These are phyloP conservation scores for Alosa sapidissima DNA, from an alignment of 2,797 vertebrate species.

Conservation along the genomic window DNA sequence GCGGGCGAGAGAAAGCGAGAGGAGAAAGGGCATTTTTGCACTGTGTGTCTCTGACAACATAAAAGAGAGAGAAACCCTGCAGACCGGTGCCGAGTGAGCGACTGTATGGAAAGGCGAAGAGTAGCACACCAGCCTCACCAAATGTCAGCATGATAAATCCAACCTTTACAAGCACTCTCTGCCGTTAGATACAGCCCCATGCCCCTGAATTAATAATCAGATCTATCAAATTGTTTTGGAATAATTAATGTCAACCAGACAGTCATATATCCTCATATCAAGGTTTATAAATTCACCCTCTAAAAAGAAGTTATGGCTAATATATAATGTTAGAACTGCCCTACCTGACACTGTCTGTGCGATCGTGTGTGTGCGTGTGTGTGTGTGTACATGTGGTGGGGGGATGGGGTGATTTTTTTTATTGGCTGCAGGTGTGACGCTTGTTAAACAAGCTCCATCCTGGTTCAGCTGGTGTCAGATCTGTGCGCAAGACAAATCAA, in stretches of 20 bases:
- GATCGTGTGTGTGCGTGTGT: background rate
- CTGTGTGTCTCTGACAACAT: slow-evolving; percentile 58
- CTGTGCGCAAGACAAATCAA: slow-evolving; percentile 65
- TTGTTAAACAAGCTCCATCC: slow-evolving; percentile 67
- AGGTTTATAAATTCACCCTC: slow-evolving; percentile 75
- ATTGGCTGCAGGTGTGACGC: slow-evolving; percentile 66
- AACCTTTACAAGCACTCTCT: slow-evolving; percentile 77
- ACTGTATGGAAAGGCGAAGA: slow-evolving; percentile 54
- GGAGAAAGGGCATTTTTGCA: slow-evolving; percentile 69
- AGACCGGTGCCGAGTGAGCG: slow-evolving; percentile 55
- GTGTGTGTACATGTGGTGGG: background rate
- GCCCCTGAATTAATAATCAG: slow-evolving; percentile 77
- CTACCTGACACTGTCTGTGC: slow-evolving; percentile 37
- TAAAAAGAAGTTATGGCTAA: slow-evolving; percentile 70
- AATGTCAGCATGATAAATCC: slow-evolving; percentile 84
- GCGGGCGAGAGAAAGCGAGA: slow-evolving; percentile 29
- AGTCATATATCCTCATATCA: slow-evolving; percentile 65
- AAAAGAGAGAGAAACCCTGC: slow-evolving; percentile 51
- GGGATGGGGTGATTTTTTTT: slow-evolving; percentile 50
- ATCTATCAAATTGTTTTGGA: slow-evolving; percentile 79
- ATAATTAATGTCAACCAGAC: slow-evolving; percentile 73
- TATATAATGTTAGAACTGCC: slow-evolving; percentile 58
- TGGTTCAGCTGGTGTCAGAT: slow-evolving; percentile 56
- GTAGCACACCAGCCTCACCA: slow-evolving; percentile 62
- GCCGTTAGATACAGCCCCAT: slow-evolving; percentile 62